Percentiles rank a stretch among this genome's conserved stretches.
These are phyloP conservation scores for Araneus ventricosus DNA, from an alignment of 1,140 invertebrate genomes.

Conservation along the genomic window DNA sequence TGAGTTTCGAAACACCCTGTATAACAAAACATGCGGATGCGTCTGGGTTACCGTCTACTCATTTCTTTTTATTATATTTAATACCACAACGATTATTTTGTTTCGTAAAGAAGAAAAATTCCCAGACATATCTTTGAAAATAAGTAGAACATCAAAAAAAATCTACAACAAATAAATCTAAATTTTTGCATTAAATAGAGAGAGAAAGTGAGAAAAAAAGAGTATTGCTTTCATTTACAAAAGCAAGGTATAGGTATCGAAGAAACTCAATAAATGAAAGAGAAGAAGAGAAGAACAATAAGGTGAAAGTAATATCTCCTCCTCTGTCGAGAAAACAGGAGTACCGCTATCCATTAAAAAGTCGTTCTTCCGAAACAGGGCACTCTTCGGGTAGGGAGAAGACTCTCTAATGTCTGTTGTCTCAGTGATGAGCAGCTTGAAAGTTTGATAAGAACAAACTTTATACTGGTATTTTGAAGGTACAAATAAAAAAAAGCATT, in stretches of 20 bases:
- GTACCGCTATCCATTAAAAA: conserved; percentile 24
- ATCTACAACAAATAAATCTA: too few relatives aligned
- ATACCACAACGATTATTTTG: too few relatives aligned
- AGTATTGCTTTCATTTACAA: background rate
- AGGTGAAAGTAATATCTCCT: conserved; percentile 34
- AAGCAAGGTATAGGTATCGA: background rate
- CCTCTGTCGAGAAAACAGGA: conserved; percentile 36
- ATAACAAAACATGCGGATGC: too few relatives aligned
- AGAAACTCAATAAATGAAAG: conserved; percentile 24
- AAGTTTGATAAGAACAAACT: background rate
- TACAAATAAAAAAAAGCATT: too few relatives aligned
- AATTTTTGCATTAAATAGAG: too few relatives aligned
- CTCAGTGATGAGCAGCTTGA: background rate
- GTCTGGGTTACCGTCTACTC: too few relatives aligned
- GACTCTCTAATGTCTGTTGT: background rate
- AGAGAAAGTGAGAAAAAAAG: background rate
- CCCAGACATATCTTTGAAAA: too few relatives aligned
- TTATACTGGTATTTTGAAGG: too few relatives aligned
- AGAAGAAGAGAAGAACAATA: background rate
- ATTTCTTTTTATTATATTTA: too few relatives aligned
- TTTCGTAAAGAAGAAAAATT: too few relatives aligned
- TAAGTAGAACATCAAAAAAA: too few relatives aligned
- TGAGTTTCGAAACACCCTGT: too few relatives aligned
- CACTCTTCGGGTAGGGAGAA: background rate
- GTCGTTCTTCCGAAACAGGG: background rate